These are phyloP conservation scores for Geopemphigus sp. DNA, from an alignment of 1,140 invertebrate species.

Conservation along the genomic window DNA sequence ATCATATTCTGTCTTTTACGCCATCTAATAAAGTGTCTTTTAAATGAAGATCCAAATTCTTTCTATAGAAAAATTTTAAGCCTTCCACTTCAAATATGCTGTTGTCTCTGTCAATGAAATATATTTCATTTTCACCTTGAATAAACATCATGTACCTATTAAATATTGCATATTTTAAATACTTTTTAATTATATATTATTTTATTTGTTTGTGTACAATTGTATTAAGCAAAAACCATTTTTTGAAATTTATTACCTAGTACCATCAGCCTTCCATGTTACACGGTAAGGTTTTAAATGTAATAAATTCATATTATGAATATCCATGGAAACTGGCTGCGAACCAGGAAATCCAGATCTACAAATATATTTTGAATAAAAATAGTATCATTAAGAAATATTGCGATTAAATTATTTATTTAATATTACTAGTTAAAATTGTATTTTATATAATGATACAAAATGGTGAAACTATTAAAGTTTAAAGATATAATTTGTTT, in stretches of 20 bases:
- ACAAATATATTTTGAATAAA: not conserved
- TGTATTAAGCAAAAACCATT: not conserved
- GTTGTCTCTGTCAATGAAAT: slow-evolving; percentile 94
- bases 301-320: slow-evolving; percentile 75
- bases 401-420: not conserved
- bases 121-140: slow-evolving; percentile 78
- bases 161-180: slow-evolving; percentile 49
- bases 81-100: slow-evolving; percentile 84
- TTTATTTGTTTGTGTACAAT: not conserved
- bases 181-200: not conserved
- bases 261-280: slow-evolving; percentile 98
- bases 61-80: slow-evolving; percentile 74
- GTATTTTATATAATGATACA: too few relatives aligned
- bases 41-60: slow-evolving; percentile 70
- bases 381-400: not conserved
- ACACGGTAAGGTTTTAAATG: slow-evolving; percentile 84
- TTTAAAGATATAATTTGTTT: too few relatives aligned
- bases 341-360: slow-evolving; percentile 87
- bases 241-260: slow-evolving; percentile 63
- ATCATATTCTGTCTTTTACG: slow-evolving; percentile 59
- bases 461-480: too few relatives aligned
- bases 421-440: not conserved
- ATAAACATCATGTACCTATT: slow-evolving; percentile 95
- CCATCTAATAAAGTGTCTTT: slow-evolving; percentile 89
- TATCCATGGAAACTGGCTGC: slow-evolving; percentile 96